Evolutionary conservation across 2,797 vertebrate genomes (phyloP).

Genomic region (Vultur gryphus): DNA sequence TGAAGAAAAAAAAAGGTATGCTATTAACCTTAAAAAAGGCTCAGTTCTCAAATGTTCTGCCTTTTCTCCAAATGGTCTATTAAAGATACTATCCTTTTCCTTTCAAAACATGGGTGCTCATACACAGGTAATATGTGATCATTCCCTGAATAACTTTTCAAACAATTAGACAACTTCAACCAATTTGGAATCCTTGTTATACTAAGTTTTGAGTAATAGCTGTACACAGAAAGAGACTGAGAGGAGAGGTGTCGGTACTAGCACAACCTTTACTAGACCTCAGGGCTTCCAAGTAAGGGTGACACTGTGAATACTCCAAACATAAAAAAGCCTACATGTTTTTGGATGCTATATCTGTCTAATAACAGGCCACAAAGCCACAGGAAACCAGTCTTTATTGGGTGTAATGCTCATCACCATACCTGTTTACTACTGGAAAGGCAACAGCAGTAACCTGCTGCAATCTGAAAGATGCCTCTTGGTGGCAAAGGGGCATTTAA

Average conservation of each 20-base stretch:
- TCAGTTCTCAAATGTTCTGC: background rate
- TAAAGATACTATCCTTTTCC: background rate
- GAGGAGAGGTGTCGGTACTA: background rate
- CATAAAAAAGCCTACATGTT: background rate
- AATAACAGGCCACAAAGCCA: background rate
- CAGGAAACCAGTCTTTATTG: background rate
- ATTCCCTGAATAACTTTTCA: background rate
- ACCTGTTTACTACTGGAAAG: background rate
- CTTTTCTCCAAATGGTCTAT: background rate
- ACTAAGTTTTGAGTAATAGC: background rate
- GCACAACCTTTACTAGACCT: background rate
- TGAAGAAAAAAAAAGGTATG: background rate
- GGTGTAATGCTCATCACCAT: background rate
- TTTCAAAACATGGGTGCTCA: background rate
- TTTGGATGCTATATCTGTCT: background rate
- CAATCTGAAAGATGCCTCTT: background rate
- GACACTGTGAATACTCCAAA: background rate
- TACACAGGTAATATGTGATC: background rate
- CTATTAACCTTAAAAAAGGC: background rate
- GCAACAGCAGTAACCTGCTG: background rate
- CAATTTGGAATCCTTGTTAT: background rate
- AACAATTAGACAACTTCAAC: background rate
- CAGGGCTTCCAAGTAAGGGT: background rate
- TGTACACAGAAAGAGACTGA: background rate
- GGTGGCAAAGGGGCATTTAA: background rate